Conservation (phyloP, 2,113 vertebrate species). For the Ploceus nigricollis region DNA sequence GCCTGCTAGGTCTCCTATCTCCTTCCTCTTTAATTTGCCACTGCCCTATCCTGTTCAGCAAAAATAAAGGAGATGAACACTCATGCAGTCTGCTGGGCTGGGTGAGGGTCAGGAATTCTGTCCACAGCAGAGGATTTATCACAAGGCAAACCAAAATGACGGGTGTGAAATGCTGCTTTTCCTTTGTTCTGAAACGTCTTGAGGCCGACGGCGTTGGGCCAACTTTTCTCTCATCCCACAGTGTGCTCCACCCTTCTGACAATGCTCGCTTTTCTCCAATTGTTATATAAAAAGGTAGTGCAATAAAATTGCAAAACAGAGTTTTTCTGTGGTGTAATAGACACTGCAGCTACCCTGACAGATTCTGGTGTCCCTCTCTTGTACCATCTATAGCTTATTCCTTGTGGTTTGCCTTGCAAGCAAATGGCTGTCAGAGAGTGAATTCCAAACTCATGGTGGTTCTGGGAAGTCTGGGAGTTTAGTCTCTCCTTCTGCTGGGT, state of each 20-base stretch:
- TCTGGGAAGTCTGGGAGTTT: background rate
- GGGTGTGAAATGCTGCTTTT: background rate
- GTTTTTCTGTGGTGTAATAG: slow-evolving; percentile 20
- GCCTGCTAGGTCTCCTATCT: background rate
- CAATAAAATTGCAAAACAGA: slow-evolving; percentile 53
- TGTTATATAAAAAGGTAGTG: slow-evolving; percentile 48
- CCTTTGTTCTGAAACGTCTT: slow-evolving; percentile 49
- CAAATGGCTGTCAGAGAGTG: background rate
- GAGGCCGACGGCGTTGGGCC: background rate
- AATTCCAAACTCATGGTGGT: background rate
- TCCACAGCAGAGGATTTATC: slow-evolving; percentile 5
- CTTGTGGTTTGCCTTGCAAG: background rate
- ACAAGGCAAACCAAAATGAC: background rate
- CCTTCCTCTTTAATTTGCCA: background rate
- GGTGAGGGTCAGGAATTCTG: background rate
- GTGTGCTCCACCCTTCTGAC: slow-evolving; percentile 63
- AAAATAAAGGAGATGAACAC: background rate
- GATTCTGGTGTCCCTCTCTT: background rate
- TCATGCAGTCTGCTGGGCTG: background rate
- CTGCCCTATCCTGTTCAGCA: background rate
- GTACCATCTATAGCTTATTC: background rate
- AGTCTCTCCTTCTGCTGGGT: background rate
- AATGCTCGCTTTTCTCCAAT: slow-evolving; percentile 56
- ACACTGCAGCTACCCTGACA: background rate
- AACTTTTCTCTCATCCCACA: slow-evolving; percentile 47